Evolutionary conservation across 1,140 invertebrate genomes (phyloP), one percentile per base, ranked within the genome.

Genomic region (Drosophila lacertosa): DNA sequence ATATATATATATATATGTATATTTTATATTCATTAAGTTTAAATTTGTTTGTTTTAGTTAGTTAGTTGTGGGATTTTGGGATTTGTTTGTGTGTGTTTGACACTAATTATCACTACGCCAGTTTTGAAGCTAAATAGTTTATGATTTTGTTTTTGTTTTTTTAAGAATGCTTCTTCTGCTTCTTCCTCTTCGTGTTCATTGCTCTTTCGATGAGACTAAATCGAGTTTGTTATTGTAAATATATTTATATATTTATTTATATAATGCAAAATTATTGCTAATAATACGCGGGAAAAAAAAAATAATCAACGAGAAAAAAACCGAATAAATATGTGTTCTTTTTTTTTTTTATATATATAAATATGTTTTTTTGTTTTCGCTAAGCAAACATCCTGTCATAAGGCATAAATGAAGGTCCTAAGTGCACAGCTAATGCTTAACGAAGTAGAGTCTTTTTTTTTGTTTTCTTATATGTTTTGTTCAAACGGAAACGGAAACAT

Each of bases 101-200:
- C 81, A 86, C 81, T 86, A 86, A 86, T 86, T 88, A 86, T 86
- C 81, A 86, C 81, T 86, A 88, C 81, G 77, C 74, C 82, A 86
- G 82, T 86, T n/a, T n/a, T 81, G 82, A 86, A 86, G 80, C 76
- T 80, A 74, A 77, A 74, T 77, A 88, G 73, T 69, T 81, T 62
- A 50, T 42, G 39, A 75, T 66, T 42, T 54, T 48, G 13, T 77
- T 40, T 58, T 66, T 42, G 48, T 48, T 11, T 77, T 40, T 58
- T 40, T 35, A 40, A 59, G 54, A 48, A 63, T 58, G 26, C 33
- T 64, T 50, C 64, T n/a, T n/a, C n/a, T n/a, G n/a, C n/a, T n/a
- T n/a, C n/a, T n/a, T n/a, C n/a, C n/a, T n/a, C n/a, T 39, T 59
- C 69, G 57, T 84, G 66, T 73, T 55, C 55, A 80, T 84, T 70